A percentile compares a stretch with the other conserved stretches of the same genome.
phyloP scores from a whole-genome alignment of 2,797 vertebrate genomes.

The Cryptoprocta ferox region DNA sequence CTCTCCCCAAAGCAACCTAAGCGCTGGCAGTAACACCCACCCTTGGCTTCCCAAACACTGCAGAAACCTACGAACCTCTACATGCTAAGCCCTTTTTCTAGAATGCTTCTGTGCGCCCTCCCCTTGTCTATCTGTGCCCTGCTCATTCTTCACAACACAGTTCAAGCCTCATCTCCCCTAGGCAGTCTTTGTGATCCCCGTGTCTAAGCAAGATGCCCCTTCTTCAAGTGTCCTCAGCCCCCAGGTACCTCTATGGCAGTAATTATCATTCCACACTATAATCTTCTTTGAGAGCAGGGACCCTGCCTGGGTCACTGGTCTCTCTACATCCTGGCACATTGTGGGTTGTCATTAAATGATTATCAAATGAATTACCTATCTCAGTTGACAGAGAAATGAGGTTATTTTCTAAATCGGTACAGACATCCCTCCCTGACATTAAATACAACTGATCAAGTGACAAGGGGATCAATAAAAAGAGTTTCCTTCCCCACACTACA shows the following conservation, averaged over 20 bases:
- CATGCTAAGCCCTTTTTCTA: neutral
- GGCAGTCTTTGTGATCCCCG: neutral
- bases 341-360: slow-evolving; percentile 13
- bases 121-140: neutral
- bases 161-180: neutral
- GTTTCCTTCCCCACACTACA: neutral
- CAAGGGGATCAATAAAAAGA: neutral
- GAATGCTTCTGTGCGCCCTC: neutral
- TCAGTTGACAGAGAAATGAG: slow-evolving; percentile 25
- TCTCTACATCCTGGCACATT: neutral
- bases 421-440: neutral
- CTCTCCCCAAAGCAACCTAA: neutral
- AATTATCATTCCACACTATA: neutral
- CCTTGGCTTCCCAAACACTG: neutral
- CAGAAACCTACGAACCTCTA: neutral
- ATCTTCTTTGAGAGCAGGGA: neutral
- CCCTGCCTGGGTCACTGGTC: too few relatives aligned
- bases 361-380: neutral
- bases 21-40: rapidly evolving
- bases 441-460: neutral
- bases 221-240: neutral
- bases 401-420: neutral
- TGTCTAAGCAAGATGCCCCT: neutral
- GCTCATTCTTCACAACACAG: neutral
- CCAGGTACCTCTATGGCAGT: neutral